These are phyloP conservation scores for Cotesia typhae DNA, from an alignment of 1,140 invertebrate species.

Conservation along the genomic window DNA sequence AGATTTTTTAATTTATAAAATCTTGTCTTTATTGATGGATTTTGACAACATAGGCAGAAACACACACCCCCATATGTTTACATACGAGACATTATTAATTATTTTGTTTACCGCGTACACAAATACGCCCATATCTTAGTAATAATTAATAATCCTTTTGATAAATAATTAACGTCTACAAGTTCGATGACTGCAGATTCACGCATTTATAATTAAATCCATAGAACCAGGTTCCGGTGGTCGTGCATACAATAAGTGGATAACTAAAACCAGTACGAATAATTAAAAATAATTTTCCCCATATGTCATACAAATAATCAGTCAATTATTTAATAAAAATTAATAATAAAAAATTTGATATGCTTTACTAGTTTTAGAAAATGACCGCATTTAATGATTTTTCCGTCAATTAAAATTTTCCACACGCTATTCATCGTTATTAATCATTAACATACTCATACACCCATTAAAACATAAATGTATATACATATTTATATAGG, in stretches of 20 bases:
- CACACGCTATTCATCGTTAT: not conserved
- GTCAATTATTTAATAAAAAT: not conserved
- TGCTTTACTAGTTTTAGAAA: not conserved
- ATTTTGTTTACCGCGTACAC: not conserved
- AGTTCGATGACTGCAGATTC: not conserved
- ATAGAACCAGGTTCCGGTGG: not conserved
- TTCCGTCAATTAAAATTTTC: not conserved
- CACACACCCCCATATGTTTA: slow-evolving; percentile 14
- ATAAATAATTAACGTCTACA: not conserved
- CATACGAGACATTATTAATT: not conserved
- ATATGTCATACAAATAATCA: not conserved
- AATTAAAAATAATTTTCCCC: not conserved
- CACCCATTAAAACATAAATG: slow-evolving; percentile 1
- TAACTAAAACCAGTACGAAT: not conserved
- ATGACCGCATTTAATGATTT: too few relatives aligned
- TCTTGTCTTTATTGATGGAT: slow-evolving; percentile 22
- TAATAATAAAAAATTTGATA: slow-evolving; percentile 13
- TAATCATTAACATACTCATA: slow-evolving; percentile 11
- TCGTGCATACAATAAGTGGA: slow-evolving; percentile 6
- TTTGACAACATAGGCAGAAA: slow-evolving; percentile 24
- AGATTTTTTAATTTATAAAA: slow-evolving; percentile 11
- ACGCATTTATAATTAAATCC: not conserved
- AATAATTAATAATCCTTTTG: not conserved
- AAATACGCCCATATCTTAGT: not conserved
- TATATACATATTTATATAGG: slow-evolving; percentile 24